Evolutionary conservation across 1,140 invertebrate genomes (phyloP), one percentile per base, ranked within the genome.

Genomic region (Formica exsecta): DNA sequence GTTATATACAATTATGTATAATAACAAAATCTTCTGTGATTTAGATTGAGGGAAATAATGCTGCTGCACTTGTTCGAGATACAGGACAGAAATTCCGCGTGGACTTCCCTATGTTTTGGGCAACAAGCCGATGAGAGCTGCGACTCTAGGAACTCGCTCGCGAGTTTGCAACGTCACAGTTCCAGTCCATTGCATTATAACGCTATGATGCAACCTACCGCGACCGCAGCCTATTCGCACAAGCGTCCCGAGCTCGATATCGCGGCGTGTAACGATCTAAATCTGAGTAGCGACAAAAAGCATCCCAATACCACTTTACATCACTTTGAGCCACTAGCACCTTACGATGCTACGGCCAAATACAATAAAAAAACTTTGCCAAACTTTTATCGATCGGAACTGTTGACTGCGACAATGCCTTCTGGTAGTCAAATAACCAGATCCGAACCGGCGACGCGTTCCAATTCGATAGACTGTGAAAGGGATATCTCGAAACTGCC

Each of bases 21-120:
- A 74, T 25, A 36, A 76, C 4, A 7, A 7, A 48, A 5, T 66
- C 29, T 76, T 41, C 36, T 41, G 25, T 41, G 25, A 51, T 89
- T 59, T 51, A 93, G 93, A 48, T 85, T 92, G 66, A 88, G 90
- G 25, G 95, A 96, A 87, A 95, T 96, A 70, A 96, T 96, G 95
- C 74, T 96, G 9, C 89, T 96, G 7, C 95, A 96, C 48, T 84
- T 96, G 36, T 95, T 96, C 79, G 95, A 96, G 86, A 95, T 96
- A 93, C 95, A 96, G 79, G 94, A 96, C 85, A 90, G 91, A 59
- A 95, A 93, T 74, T 93, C 93, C 2, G 81, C 91, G 8, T 94
- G 92, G 92, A 89, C 90, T 5, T 92, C 94, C 3, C 41, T 94
- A 11, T 93, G 90, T 61, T 87, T 93, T 13, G 93, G 94, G 36